Evolutionary conservation across 1,140 invertebrate species (phyloP).

Genomic region (Anoplolepis gracilipes): DNA sequence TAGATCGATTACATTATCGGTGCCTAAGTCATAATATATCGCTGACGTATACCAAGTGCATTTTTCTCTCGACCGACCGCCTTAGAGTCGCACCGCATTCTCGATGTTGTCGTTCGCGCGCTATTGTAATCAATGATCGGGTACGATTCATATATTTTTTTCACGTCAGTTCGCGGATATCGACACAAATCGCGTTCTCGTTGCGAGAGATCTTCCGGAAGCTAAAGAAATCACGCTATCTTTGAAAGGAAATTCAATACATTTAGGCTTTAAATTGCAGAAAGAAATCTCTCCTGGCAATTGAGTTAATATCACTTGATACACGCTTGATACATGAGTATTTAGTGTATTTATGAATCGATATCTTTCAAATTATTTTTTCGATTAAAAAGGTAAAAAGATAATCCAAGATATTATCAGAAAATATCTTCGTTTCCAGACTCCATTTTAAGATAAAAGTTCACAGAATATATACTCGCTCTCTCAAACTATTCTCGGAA

Average conservation of each 20-base stretch:
- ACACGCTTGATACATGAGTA: not conserved
- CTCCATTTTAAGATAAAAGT: not conserved
- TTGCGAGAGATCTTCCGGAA: not conserved
- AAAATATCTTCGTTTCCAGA: not conserved
- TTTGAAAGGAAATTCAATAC: not conserved
- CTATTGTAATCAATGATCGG: conserved; percentile 36
- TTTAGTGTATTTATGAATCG: not conserved
- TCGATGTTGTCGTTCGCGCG: conserved; percentile 49
- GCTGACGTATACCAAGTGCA: conserved; percentile 37
- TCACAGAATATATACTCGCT: not conserved
- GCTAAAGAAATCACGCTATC: not conserved
- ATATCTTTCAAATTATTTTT: not conserved
- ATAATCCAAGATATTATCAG: not conserved
- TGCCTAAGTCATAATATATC: conserved; percentile 56
- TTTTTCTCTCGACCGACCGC: conserved; percentile 43
- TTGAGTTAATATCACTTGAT: not conserved
- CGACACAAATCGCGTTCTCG: not conserved
- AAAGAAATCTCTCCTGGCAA: no score
- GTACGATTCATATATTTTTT: conserved; percentile 7
- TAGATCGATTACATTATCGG: conserved; percentile 69
- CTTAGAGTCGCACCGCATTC: conserved; percentile 28
- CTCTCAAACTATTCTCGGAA: not conserved
- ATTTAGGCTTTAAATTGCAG: not conserved
- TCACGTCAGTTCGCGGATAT: not conserved
- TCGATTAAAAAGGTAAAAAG: not conserved